These are phyloP conservation scores for Heliangelus exortis DNA, from an alignment of 2,797 vertebrate species.

Conservation along the genomic window DNA sequence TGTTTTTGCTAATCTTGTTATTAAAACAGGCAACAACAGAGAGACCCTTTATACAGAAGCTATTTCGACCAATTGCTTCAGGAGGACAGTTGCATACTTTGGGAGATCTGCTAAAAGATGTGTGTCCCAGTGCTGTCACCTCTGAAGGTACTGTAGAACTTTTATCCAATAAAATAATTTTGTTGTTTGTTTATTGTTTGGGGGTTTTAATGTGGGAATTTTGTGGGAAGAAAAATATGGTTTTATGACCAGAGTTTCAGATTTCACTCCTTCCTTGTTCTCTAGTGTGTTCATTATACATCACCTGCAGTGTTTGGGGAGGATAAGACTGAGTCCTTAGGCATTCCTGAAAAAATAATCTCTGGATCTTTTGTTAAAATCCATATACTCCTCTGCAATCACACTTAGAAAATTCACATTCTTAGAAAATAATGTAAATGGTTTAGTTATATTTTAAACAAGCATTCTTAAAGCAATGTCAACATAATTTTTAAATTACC, in stretches of 20 bases:
- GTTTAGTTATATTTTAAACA: not conserved
- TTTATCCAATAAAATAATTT: not conserved
- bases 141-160: conserved; percentile 82
- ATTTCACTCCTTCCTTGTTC: not conserved
- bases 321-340: not conserved
- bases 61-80: conserved; percentile 90
- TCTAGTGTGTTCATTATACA: not conserved
- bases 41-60: conserved; percentile 95
- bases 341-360: not conserved
- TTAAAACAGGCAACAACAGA: conserved; percentile 87
- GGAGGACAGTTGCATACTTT: conserved; percentile 90
- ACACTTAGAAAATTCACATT: not conserved
- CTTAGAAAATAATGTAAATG: not conserved
- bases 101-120: conserved; percentile 92
- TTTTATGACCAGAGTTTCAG: not conserved
- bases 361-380: not conserved
- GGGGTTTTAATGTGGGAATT: not conserved
- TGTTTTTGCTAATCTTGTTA: not conserved
- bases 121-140: conserved; percentile 85
- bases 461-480: not conserved
- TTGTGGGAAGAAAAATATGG: not conserved
- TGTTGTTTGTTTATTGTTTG: not conserved
- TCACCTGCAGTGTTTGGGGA: not conserved
- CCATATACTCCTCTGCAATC: not conserved
- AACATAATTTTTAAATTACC: not conserved